These are phyloP conservation scores for Hydrophis major DNA, from an alignment of 2,797 vertebrate genomes.

Conservation along the genomic window DNA sequence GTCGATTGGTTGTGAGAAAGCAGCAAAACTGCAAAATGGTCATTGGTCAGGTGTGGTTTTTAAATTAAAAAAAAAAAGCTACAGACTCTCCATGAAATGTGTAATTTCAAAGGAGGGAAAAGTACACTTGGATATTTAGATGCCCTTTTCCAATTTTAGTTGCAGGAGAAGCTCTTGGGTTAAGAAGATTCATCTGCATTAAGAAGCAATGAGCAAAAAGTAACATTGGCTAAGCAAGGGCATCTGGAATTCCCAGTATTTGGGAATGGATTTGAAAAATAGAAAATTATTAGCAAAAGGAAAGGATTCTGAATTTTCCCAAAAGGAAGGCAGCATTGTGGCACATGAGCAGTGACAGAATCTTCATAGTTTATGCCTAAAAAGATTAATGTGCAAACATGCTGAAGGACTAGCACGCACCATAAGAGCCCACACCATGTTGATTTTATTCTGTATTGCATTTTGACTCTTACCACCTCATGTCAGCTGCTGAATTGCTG, in stretches of 20 bases:
- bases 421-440: neutral
- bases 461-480: neutral
- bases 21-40: constrained; percentile 9
- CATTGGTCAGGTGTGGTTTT: constrained; percentile 7
- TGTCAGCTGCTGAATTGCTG: neutral
- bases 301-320: constrained; percentile 37
- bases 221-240: neutral
- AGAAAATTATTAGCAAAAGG: neutral
- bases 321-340: constrained; percentile 74
- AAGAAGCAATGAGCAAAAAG: neutral
- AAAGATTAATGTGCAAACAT: neutral
- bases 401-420: neutral
- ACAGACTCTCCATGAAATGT: neutral
- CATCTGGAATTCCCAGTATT: neutral
- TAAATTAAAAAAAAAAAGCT: fast-evolving
- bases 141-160: neutral
- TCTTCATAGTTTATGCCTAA: neutral
- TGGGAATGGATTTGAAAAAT: neutral
- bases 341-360: constrained; percentile 50
- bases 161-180: neutral
- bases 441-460: neutral
- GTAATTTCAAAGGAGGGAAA: constrained; percentile 2
- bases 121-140: neutral
- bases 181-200: neutral
- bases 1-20: neutral